Conservation (phyloP, 2,888 invertebrate genomes). For the Hirtodrosophila alboralis region DNA sequence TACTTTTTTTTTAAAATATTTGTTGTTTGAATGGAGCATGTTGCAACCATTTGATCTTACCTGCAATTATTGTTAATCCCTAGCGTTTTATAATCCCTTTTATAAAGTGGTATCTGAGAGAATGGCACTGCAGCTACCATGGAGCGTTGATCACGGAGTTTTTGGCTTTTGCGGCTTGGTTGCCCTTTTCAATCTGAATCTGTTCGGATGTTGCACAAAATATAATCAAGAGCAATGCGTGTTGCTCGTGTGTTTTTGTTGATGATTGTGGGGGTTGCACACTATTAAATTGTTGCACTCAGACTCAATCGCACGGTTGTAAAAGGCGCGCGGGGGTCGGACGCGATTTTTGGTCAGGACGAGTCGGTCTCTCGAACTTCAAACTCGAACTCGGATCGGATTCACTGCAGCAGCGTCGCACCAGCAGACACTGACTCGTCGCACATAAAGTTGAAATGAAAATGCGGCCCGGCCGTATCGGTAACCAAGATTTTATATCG, state of each 20-base stretch:
- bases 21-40: too few species aligned
- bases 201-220: constrained; percentile 52
- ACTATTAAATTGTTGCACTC: constrained; percentile 25
- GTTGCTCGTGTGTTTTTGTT: constrained; percentile 38
- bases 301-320: constrained; percentile 11
- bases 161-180: constrained; percentile 12
- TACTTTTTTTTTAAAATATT: constrained; percentile 2
- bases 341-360: constrained; percentile 52
- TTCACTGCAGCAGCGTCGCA: constrained; percentile 47
- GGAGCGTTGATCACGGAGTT: constrained; percentile 23
- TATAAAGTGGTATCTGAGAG: constrained; percentile 31
- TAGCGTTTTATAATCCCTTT: constrained; percentile 58
- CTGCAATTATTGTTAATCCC: constrained; percentile 59
- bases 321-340: constrained; percentile 27
- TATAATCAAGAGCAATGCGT: constrained; percentile 31
- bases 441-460: constrained; percentile 84
- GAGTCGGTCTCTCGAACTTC: constrained; percentile 27
- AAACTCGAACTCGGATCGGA: constrained; percentile 37
- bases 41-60: constrained; percentile 29
- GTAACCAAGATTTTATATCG: constrained; percentile 85
- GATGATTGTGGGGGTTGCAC: constrained; percentile 11
- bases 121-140: constrained; percentile 43
- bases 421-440: constrained; percentile 78
- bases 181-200: constrained; percentile 4
- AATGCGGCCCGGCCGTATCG: constrained; percentile 83